Conservation (phyloP, 2,113 vertebrate species). For the Rhinoderma darwinii region DNA sequence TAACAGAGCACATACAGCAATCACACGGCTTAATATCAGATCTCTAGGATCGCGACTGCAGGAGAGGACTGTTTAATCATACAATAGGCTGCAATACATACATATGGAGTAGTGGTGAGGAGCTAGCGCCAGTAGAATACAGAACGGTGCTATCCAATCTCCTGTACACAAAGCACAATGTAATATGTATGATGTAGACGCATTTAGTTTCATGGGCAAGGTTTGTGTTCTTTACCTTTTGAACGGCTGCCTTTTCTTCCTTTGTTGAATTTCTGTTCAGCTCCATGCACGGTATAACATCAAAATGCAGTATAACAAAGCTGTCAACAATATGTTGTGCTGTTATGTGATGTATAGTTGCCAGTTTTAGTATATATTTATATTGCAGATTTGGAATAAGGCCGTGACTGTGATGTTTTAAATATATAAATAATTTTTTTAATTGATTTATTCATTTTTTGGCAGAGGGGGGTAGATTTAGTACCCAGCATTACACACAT, state of each 20-base stretch:
- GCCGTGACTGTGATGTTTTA: no score
- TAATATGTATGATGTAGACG: slow-evolving; percentile 14
- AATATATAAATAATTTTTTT: no score
- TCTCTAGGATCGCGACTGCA: not conserved
- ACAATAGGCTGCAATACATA: not conserved
- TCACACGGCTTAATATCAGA: not conserved
- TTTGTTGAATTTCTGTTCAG: not conserved
- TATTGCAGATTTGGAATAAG: no score
- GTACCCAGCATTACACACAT: no score
- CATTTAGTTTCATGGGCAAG: not conserved
- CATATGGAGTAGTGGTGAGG: no score
- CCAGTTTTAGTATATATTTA: no score
- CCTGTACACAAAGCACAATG: not conserved
- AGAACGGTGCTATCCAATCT: not conserved
- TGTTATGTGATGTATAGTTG: not conserved
- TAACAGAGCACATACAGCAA: not conserved
- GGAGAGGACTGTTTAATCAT: not conserved
- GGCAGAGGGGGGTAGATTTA: no score
- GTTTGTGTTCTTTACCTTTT: not conserved
- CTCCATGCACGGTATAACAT: not conserved
- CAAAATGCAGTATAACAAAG: not conserved
- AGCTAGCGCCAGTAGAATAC: not conserved
- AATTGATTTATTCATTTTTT: no score
- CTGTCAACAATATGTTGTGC: not conserved
- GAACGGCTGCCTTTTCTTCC: not conserved